These are phyloP conservation scores for Gephyroberyx darwinii DNA, from an alignment of 2,797 vertebrate genomes.

Conservation along the genomic window DNA sequence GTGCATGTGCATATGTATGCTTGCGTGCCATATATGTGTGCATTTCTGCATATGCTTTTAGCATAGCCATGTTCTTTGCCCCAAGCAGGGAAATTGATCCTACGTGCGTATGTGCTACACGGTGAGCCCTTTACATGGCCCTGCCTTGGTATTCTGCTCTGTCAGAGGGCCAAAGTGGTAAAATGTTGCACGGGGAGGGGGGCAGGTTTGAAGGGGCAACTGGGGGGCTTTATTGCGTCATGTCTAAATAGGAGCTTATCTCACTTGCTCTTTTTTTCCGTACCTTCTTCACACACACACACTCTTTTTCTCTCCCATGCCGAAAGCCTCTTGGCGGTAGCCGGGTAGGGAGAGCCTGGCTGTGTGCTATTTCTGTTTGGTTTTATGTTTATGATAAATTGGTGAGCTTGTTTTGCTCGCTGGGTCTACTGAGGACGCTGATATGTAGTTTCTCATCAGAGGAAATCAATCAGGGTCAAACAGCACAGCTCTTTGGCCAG, in stretches of 20 bases:
- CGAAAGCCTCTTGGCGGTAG: constrained; percentile 40
- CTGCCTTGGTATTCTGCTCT: constrained; percentile 47
- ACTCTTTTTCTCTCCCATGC: constrained; percentile 1
- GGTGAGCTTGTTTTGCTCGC: constrained; percentile 33
- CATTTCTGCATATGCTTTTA: constrained; percentile 52
- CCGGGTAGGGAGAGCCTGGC: constrained; percentile 19
- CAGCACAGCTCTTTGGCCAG: constrained; percentile 17
- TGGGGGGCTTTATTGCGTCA: constrained; percentile 56
- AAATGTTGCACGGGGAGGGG: constrained; percentile 34
- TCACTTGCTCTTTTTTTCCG: constrained; percentile 58
- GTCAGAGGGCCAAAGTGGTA: constrained; percentile 47
- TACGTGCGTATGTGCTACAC: constrained; percentile 46
- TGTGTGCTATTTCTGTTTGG: constrained; percentile 65
- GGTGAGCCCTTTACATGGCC: constrained; percentile 20
- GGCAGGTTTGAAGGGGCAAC: background rate
- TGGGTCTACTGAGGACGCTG: constrained; percentile 37
- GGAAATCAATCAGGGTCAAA: constrained; percentile 22
- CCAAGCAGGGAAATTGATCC: constrained; percentile 56
- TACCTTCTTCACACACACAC: constrained; percentile 21
- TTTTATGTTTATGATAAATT: constrained; percentile 69
- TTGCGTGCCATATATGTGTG: constrained; percentile 11
- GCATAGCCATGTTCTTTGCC: constrained; percentile 27
- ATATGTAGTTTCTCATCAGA: constrained; percentile 43
- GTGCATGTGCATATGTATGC: constrained; percentile 17
- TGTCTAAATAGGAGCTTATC: constrained; percentile 59